Percentiles rank a stretch among this genome's conserved stretches.
These are phyloP conservation scores for Urosaurus nigricauda DNA, from an alignment of 2,797 vertebrate genomes.

Conservation along the genomic window DNA sequence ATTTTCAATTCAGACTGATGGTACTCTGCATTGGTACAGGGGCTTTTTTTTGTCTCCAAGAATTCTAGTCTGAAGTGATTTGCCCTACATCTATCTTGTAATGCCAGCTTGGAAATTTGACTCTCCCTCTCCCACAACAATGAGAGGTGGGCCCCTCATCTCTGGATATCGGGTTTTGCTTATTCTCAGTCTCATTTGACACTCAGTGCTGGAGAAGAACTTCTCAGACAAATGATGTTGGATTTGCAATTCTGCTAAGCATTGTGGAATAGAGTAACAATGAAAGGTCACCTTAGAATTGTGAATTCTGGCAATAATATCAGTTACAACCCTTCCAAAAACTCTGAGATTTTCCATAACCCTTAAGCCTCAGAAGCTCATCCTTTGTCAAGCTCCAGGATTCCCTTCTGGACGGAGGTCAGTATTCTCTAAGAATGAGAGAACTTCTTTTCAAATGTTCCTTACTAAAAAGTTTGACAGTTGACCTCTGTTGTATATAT, in stretches of 20 bases:
- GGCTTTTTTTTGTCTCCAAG: neutral
- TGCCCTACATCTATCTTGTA: neutral
- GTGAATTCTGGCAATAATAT: neutral
- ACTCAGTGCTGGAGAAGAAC: neutral
- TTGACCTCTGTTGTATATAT: conserved; percentile 11
- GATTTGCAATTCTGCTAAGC: neutral
- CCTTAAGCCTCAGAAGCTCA: neutral
- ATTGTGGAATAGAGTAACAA: neutral
- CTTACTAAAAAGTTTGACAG: conserved; percentile 5
- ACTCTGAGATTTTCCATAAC: neutral
- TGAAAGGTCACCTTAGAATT: neutral
- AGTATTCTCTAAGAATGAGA: neutral
- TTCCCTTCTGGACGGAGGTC: conserved; percentile 16
- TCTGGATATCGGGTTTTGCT: neutral
- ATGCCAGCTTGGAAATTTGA: neutral
- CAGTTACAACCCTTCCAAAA: neutral
- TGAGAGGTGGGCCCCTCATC: neutral
- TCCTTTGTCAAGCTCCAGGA: too few relatives aligned
- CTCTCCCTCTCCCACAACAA: neutral
- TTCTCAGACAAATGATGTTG: neutral
- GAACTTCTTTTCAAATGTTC: neutral
- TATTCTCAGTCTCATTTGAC: neutral
- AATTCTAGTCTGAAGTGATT: neutral
- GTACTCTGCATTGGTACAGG: neutral
- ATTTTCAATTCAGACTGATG: neutral